phyloP scores from a whole-genome alignment of 2,797 vertebrate species.

The Momotus momota region DNA sequence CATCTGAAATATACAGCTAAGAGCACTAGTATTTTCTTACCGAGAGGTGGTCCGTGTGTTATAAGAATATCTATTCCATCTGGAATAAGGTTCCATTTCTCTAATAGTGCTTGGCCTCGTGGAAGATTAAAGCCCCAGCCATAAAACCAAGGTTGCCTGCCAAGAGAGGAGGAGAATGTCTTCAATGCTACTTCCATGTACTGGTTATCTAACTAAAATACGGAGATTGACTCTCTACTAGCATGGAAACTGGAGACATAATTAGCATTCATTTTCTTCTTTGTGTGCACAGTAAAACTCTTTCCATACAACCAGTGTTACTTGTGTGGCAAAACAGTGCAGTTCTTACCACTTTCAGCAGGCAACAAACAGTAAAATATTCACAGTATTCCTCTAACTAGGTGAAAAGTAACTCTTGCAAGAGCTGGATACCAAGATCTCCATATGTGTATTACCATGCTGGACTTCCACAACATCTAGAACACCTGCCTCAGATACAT shows the following conservation, averaged over 20 bases:
- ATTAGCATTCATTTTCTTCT: slow-evolving; percentile 31
- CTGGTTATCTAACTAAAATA: slow-evolving; percentile 54
- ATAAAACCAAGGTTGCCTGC: slow-evolving; percentile 98
- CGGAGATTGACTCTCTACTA: neutral
- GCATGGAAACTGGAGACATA: slow-evolving; percentile 15
- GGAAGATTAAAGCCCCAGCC: slow-evolving; percentile 98
- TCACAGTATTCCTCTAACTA: neutral
- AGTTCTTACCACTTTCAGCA: neutral
- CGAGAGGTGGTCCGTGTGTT: slow-evolving; percentile 96
- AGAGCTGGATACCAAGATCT: neutral
- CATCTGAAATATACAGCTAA: slow-evolving; percentile 26
- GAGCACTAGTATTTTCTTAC: slow-evolving; percentile 79
- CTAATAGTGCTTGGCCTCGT: slow-evolving; percentile 92
- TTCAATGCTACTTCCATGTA: slow-evolving; percentile 60
- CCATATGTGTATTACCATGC: neutral
- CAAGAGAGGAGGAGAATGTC: slow-evolving; percentile 47
- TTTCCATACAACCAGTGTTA: neutral
- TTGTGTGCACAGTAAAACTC: neutral
- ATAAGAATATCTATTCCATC: slow-evolving; percentile 94
- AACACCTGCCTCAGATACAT: neutral
- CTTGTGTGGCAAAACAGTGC: neutral
- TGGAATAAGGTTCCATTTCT: slow-evolving; percentile 98
- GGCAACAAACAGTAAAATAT: neutral
- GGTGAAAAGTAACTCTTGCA: neutral
- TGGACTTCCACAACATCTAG: neutral